Evolutionary conservation across 2,797 vertebrate genomes (phyloP).

Genomic region (Falco berigora): DNA sequence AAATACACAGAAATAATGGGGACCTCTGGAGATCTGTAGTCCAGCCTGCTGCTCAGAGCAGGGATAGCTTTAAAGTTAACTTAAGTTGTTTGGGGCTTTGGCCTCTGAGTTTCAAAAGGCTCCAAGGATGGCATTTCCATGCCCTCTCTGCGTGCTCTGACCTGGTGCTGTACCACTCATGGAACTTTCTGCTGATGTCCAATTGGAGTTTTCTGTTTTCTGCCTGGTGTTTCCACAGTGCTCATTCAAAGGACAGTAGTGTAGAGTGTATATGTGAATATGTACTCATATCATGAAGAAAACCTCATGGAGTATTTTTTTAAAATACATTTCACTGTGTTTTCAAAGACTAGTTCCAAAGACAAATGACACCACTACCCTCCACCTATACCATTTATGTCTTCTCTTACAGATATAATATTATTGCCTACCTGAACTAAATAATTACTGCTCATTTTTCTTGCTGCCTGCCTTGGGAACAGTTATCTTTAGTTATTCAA

Average conservation of each 20-base stretch:
- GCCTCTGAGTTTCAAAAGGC: neutral
- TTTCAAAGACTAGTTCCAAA: neutral
- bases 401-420: neutral
- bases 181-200: neutral
- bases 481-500: neutral
- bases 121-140: neutral
- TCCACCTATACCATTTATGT: neutral
- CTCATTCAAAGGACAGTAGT: neutral
- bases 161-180: accelerated
- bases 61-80: neutral
- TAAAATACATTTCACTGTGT: neutral
- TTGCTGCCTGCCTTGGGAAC: neutral
- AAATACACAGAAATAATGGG: neutral
- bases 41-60: neutral
- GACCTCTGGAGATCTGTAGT: neutral
- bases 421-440: neutral
- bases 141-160: neutral
- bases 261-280: neutral
- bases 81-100: neutral
- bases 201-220: neutral
- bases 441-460: neutral
- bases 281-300: neutral
- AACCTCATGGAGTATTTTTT: neutral
- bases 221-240: neutral
- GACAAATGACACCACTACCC: neutral